A percentile compares a stretch with the other conserved stretches of the same genome.
Conservation (phyloP, 2,888 invertebrate genomes). For the Ectropis crepuscularia region DNA sequence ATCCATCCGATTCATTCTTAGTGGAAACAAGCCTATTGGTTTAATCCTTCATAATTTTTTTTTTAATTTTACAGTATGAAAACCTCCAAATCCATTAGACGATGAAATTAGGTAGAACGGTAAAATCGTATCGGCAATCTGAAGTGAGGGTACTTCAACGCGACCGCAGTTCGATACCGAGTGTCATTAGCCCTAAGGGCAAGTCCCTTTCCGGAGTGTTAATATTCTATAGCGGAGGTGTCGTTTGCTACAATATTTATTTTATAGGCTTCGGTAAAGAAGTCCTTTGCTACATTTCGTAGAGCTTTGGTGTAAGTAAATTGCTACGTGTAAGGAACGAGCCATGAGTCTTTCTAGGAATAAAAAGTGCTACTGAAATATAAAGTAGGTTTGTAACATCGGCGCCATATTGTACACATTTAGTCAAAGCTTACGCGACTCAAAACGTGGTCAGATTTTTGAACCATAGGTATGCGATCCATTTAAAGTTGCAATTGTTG, state of each 20-base stretch:
- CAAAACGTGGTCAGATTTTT: no score
- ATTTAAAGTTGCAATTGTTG: no score
- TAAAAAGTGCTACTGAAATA: no score
- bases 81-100: neutral
- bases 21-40: no score
- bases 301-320: constrained; percentile 2
- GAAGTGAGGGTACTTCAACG: constrained; percentile 4
- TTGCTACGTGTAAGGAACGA: neutral
- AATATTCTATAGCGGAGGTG: constrained; percentile 41
- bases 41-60: no score
- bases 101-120: neutral
- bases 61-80: neutral
- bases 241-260: constrained; percentile 42
- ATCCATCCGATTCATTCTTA: no score
- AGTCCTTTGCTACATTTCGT: constrained; percentile 12
- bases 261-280: constrained; percentile 29
- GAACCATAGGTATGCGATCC: no score
- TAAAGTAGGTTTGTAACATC: no score
- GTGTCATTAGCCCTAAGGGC: constrained; percentile 42
- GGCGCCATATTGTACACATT: no score
- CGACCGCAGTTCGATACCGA: constrained; percentile 42
- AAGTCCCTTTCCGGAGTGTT: constrained; percentile 36
- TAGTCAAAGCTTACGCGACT: no score
- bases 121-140: constrained; percentile 8
- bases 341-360: no score